Evolutionary conservation across 2,797 vertebrate species (phyloP), one percentile per base, ranked within the genome.

Genomic region (Molothrus ater): DNA sequence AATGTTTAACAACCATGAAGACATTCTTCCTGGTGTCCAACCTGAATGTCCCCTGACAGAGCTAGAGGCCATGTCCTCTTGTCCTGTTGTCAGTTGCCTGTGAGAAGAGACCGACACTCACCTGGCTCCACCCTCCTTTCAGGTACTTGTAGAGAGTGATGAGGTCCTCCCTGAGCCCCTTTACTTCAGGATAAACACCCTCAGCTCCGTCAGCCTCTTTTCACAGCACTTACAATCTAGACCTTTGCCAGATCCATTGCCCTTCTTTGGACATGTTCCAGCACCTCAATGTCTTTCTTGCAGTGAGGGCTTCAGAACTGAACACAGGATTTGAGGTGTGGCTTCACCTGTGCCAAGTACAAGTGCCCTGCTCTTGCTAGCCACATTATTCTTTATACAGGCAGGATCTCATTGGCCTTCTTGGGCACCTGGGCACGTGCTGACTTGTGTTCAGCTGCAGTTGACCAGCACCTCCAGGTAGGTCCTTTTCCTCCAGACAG

Each of bases 41-140:
- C 4, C 6, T 50, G 59, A 50, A 64, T 19, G 7, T n/a, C 11
- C 22, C 4, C 24, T 43, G 43, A 18, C 13, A 28, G n/a, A 54
- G 32, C 19, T 50, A 24, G 36, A 51, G 7, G 11, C 5, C 32
- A 4, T 3, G 10, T 51, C 13, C 32, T 11, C 13, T 36, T 54
- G 9, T 63, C 34, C 17, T 63, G 7, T 34, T 6, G 4, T n/a
- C 17, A 36, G 18, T 38, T 51, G 4, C 17, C 6, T 45, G 11
- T 4, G 13, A 59, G 24, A 38, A 51, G 18, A 57, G 28, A 10
- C 5, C 0, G 1, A n/a, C 6, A 2, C 16, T 15, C 6, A 28
- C 11, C 13, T 38, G 38, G 24, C 17, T 45, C 28, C 36, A 36
- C 1, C 6, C 12, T 32, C 32, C 18, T 43, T 51, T 45, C 43